Percentiles rank a stretch among this genome's conserved stretches.
phyloP scores from a whole-genome alignment of 2,113 vertebrate species.

The Apodemus speciosus region DNA sequence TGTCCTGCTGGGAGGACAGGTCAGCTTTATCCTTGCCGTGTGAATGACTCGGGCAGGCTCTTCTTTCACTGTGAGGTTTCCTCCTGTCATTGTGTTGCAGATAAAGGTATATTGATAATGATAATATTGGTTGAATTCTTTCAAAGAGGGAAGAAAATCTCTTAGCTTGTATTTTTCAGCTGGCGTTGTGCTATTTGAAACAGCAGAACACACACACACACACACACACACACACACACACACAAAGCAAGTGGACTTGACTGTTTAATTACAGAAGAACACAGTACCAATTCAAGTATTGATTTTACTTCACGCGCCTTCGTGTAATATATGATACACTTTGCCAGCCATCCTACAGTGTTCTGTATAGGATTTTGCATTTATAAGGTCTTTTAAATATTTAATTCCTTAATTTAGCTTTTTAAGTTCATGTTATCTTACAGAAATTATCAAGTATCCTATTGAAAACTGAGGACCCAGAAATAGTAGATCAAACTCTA shows the following conservation, averaged over 20 bases:
- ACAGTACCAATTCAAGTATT: constrained; percentile 73
- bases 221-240: no score
- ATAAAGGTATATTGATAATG: constrained; percentile 60
- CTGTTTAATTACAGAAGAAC: constrained; percentile 79
- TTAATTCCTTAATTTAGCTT: constrained; percentile 72
- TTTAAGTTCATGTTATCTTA: constrained; percentile 71
- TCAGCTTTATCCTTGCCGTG: not conserved
- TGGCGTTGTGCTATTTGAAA: constrained; percentile 71
- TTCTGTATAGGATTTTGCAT: constrained; percentile 60
- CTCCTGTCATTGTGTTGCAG: constrained; percentile 4
- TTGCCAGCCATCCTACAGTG: constrained; percentile 61
- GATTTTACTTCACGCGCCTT: constrained; percentile 81
- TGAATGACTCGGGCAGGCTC: constrained; percentile 12
- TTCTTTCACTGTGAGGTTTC: constrained; percentile 11
- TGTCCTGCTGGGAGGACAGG: not conserved
- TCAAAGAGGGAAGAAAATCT: constrained; percentile 56
- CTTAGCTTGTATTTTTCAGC: constrained; percentile 58
- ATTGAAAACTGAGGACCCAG: constrained; percentile 63
- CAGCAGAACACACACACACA: constrained; percentile 42
- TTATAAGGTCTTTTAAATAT: constrained; percentile 78
- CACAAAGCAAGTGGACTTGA: constrained; percentile 69
- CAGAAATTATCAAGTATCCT: constrained; percentile 59
- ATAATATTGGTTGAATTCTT: constrained; percentile 62
- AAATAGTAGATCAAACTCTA: constrained; percentile 52
- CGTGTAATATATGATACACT: constrained; percentile 74